Percentiles rank a stretch among this genome's conserved stretches.
phyloP scores from a whole-genome alignment of 2,113 vertebrate species.

The Agapornis roseicollis region DNA sequence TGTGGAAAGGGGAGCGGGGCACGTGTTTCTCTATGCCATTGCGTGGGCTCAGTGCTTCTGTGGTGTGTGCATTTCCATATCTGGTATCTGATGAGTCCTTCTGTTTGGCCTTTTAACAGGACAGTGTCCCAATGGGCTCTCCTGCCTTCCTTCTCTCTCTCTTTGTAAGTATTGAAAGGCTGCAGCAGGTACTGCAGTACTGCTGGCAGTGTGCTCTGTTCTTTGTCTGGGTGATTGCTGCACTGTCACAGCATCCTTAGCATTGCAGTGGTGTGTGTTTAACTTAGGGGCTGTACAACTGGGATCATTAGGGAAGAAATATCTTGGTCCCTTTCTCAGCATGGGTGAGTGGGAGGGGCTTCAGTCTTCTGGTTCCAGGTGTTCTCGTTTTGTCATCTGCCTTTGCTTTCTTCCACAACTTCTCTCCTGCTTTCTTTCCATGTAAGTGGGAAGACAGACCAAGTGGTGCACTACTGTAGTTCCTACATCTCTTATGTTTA shows the following conservation, averaged over 20 bases:
- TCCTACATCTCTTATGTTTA: neutral
- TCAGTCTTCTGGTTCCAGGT: constrained; percentile 35
- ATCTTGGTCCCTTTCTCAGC: neutral
- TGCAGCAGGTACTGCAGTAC: constrained; percentile 61
- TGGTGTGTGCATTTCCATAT: constrained; percentile 69
- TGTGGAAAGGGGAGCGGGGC: neutral
- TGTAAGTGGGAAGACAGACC: constrained; percentile 35
- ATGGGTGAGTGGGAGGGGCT: constrained; percentile 47
- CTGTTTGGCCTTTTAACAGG: constrained; percentile 99
- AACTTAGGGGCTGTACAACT: neutral
- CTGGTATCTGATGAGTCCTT: constrained; percentile 78
- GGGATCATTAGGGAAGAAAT: neutral
- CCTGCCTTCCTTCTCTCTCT: constrained; percentile 99
- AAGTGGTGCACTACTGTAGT: constrained; percentile 7
- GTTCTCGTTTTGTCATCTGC: constrained; percentile 47
- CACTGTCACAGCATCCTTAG: constrained; percentile 32
- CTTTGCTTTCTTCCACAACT: constrained; percentile 45
- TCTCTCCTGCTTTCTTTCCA: constrained; percentile 48
- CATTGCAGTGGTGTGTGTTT: neutral
- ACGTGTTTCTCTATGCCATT: constrained; percentile 66
- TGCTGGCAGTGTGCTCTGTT: constrained; percentile 53
- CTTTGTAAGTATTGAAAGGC: constrained; percentile 99
- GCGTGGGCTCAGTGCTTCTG: constrained; percentile 71
- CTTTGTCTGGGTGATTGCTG: constrained; percentile 54
- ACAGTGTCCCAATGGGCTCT: constrained; percentile 99